phyloP scores from a whole-genome alignment of 2,797 vertebrate genomes.

The Odontamblyopus lacepedii region DNA sequence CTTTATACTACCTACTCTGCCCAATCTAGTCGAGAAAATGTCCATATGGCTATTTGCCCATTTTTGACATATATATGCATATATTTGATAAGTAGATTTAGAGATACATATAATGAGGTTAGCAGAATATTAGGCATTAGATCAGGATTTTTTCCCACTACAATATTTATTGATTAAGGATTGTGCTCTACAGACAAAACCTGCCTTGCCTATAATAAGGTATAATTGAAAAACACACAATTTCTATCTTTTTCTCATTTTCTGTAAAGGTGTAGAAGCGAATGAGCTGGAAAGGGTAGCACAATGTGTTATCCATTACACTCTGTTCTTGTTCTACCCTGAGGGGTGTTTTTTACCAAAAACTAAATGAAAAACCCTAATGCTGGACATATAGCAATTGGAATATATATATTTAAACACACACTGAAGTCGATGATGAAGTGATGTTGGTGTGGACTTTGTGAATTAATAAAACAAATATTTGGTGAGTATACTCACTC shows the following conservation, averaged over 20 bases:
- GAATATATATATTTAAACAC: neutral
- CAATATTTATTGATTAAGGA: too few relatives aligned
- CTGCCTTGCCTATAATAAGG: neutral
- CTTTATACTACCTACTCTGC: neutral
- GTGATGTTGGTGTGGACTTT: neutral
- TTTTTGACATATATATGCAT: neutral
- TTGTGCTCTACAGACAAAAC: too few relatives aligned
- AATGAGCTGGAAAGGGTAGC: neutral
- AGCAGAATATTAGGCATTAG: too few relatives aligned
- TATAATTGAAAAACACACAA: neutral
- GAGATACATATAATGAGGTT: too few relatives aligned
- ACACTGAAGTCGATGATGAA: neutral
- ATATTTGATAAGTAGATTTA: too few relatives aligned
- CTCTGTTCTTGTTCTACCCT: neutral
- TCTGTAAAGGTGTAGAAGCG: neutral
- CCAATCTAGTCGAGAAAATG: neutral
- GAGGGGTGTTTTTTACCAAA: neutral
- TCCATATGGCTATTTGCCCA: neutral
- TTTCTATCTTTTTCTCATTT: neutral
- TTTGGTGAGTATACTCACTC: slow-evolving; percentile 85
- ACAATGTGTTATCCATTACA: neutral
- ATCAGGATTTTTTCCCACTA: too few relatives aligned
- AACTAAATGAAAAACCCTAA: slow-evolving; percentile 1
- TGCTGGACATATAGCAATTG: neutral
- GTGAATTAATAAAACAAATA: neutral